Evolutionary conservation across 2,888 invertebrate species (phyloP).

Genomic region (Oligia latruncula): DNA sequence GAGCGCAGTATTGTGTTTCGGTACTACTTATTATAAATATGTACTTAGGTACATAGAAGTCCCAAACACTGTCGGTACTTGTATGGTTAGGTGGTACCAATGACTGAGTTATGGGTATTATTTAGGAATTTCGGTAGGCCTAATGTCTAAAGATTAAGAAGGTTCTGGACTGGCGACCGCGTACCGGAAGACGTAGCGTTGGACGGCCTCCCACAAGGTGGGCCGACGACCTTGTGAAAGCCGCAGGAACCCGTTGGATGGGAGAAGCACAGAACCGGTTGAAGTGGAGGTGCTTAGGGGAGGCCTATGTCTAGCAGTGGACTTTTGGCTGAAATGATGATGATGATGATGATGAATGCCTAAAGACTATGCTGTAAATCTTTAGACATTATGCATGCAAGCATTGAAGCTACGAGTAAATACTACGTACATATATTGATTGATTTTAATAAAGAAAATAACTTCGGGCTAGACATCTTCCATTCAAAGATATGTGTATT

Average conservation of each 20-base stretch:
- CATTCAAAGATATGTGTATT: slow-evolving; percentile 10
- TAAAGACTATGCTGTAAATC: neutral
- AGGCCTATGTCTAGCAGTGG: too few species aligned
- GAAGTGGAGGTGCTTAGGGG: too few species aligned
- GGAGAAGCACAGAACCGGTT: too few species aligned
- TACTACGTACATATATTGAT: neutral
- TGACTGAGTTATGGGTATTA: neutral
- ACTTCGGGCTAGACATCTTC: neutral
- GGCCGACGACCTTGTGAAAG: too few species aligned
- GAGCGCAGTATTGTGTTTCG: neutral
- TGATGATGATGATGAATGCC: neutral
- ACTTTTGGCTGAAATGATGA: too few species aligned
- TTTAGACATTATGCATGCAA: too few species aligned
- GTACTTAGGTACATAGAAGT: neutral
- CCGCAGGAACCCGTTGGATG: too few species aligned
- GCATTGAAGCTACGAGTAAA: neutral
- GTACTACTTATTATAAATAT: too few species aligned
- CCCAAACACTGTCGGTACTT: neutral
- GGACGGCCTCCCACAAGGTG: too few species aligned
- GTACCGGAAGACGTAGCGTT: too few species aligned
- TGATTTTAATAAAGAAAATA: neutral
- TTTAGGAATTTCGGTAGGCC: neutral
- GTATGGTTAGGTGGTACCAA: neutral
- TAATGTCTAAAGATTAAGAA: neutral
- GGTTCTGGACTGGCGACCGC: too few species aligned